phyloP scores from a whole-genome alignment of 37 sponge, comb jelly and placozoan genomes.

The Spongilla lacustris region DNA sequence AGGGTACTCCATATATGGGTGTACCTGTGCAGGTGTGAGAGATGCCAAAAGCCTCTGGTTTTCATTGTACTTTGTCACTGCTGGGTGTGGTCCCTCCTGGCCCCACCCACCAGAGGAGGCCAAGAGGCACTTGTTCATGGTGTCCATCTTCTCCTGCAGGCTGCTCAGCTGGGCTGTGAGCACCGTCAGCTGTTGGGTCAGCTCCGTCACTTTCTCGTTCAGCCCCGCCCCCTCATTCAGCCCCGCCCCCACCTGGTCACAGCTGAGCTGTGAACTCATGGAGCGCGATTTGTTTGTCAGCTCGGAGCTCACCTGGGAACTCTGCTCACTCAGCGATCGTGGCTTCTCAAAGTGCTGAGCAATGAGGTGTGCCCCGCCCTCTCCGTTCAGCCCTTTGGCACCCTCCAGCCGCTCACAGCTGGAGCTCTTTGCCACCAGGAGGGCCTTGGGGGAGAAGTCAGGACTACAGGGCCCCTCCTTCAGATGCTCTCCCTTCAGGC shows the following conservation, averaged over 20 bases:
- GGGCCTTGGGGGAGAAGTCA: not conserved
- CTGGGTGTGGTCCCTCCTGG: not conserved
- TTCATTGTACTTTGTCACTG: not conserved
- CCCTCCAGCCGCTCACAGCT: not conserved
- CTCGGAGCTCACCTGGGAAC: not conserved
- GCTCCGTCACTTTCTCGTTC: not conserved
- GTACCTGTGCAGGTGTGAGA: not conserved
- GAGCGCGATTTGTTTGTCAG: not conserved
- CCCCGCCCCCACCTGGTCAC: not conserved
- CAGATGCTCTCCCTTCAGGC: too few relatives aligned
- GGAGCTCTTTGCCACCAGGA: not conserved
- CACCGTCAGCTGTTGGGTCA: not conserved
- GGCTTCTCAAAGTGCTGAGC: not conserved
- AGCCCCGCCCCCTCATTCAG: not conserved
- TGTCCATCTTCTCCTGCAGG: not conserved
- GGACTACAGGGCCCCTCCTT: too few relatives aligned
- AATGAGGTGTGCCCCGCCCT: too few relatives aligned
- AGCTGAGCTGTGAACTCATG: not conserved
- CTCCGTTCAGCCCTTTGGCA: too few relatives aligned
- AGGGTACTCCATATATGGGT: too few relatives aligned
- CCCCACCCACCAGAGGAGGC: not conserved
- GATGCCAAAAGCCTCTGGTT: not conserved
- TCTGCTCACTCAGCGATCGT: not conserved
- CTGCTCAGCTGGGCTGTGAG: not conserved
- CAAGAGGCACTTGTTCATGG: not conserved